Base-by-base conservation (phyloP, 1,140 invertebrate species). In the Aphaenogaster rudis region DNA sequence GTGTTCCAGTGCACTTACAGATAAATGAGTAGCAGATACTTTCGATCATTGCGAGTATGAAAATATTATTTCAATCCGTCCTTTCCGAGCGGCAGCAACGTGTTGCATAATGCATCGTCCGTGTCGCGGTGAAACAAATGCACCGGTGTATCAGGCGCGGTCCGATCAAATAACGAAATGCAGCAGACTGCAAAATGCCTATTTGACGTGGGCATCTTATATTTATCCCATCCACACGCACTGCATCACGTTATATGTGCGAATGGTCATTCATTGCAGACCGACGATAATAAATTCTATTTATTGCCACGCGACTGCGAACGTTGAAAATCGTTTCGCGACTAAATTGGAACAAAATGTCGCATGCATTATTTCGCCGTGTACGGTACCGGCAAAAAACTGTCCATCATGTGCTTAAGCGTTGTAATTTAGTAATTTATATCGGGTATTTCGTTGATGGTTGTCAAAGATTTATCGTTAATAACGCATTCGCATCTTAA, bases 51-150 rank as follows among this genome's bases (percentile, higher is more conserved):
- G 80, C 54, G 42, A 48, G 13, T 84, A 74, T 76, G 69, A 84
- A 84, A 84, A 39, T 71, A 59, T 84, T 61, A 84, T 72, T 42
- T 74, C 54, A 63, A 74, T 84, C 42, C 54, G 42, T 28, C 36
- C 17, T 66, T 28, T n/a, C 28, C 3, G 33, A 21, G 33, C 15
- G 69, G 15, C 42, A 13, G 52, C 69, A 74, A 74, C 69, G 45
- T 61, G 80, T 84, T 84, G 80, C 80, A 84, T 84, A 84, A 84
- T 84, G 80, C 69, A 84, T 84, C 50, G 17, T 36, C 61, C 67
- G 78, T 28, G 28, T 69, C 50, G 21, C 36, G 28, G 54, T 45
- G 54, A 84, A 74, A 74, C 28, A 69, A 72, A 82, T 72, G 67
- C 50, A 42, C 7, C 28, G 21, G 42, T 11, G 69, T 69, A 39